A percentile compares a stretch with the other conserved stretches of the same genome.
These are phyloP conservation scores for Lethrus apterus DNA, from an alignment of 1,140 invertebrate species.

Conservation along the genomic window DNA sequence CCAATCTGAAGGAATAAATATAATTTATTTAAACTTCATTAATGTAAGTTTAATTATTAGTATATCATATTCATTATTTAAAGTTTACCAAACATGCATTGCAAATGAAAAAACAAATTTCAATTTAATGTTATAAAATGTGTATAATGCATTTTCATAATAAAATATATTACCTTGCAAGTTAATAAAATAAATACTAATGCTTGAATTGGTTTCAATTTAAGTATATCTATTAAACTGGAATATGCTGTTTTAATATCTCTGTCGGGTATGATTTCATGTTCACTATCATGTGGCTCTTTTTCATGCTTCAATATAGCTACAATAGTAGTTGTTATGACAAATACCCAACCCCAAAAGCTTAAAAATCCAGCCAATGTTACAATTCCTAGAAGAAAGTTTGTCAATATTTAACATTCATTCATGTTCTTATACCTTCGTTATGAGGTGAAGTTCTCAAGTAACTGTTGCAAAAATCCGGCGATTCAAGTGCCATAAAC, in stretches of 20 bases:
- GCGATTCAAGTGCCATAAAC: constrained; percentile 95
- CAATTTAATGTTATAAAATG: no score
- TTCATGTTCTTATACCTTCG: constrained; percentile 43
- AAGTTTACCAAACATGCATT: no score
- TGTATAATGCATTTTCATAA: no score
- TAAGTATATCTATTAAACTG: constrained; percentile 75
- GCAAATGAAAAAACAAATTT: no score
- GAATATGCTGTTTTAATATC: constrained; percentile 69
- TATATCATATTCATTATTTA: no score
- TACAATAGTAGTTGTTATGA: constrained; percentile 84
- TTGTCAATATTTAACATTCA: neutral
- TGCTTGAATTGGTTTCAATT: constrained; percentile 70
- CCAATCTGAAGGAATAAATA: constrained; percentile 69
- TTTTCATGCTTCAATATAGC: constrained; percentile 85
- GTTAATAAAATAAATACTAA: constrained; percentile 81
- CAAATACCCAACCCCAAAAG: constrained; percentile 92
- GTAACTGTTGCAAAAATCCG: constrained; percentile 93
- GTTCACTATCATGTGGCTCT: constrained; percentile 35
- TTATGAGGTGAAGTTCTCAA: constrained; percentile 63
- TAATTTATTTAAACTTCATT: no score
- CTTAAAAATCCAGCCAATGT: constrained; percentile 86
- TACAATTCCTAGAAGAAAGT: constrained; percentile 55
- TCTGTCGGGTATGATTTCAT: constrained; percentile 41
- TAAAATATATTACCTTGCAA: constrained; percentile 62
- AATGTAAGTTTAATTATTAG: no score